A percentile compares a stretch with the other conserved stretches of the same genome.
Conservation (phyloP, 2,888 invertebrate genomes). For the Griposia aprilina region DNA sequence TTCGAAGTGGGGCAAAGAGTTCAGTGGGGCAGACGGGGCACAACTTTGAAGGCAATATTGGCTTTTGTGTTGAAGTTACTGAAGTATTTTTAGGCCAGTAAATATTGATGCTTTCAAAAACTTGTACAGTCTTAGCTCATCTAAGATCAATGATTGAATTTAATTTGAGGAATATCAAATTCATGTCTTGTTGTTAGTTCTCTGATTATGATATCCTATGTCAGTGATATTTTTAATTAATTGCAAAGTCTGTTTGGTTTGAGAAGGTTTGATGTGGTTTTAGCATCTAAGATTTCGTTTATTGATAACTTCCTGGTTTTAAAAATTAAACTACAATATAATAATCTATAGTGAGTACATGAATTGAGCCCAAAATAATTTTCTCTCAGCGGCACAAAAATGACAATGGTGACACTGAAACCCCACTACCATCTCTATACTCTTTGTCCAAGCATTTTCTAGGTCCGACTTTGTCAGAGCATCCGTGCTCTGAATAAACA, state of each 20-base stretch:
- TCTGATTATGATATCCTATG: too few species aligned
- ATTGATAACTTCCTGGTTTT: too few species aligned
- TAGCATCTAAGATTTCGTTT: too few species aligned
- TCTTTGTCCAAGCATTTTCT: constrained; percentile 67
- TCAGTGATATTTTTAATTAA: too few species aligned
- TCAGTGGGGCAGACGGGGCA: constrained; percentile 22
- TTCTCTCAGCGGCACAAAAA: neutral
- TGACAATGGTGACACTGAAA: neutral
- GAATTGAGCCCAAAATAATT: too few species aligned
- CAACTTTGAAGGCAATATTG: constrained; percentile 25
- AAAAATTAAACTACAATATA: neutral
- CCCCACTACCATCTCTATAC: constrained; percentile 27
- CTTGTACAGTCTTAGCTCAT: neutral
- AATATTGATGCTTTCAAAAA: constrained; percentile 13
- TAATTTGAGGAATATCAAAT: too few species aligned
- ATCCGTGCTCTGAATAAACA: constrained; percentile 78
- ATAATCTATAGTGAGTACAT: too few species aligned
- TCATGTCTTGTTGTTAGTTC: too few species aligned
- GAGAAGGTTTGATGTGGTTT: neutral
- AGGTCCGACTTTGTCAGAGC: constrained; percentile 74
- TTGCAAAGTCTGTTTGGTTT: neutral
- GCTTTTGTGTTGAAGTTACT: neutral
- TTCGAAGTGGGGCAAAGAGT: constrained; percentile 59
- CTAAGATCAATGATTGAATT: constrained; percentile 1
- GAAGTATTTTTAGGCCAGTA: neutral